A percentile compares a stretch with the other conserved stretches of the same genome.
phyloP scores from a whole-genome alignment of 2,888 invertebrate genomes.

The Caenorhabditis uteleia region DNA sequence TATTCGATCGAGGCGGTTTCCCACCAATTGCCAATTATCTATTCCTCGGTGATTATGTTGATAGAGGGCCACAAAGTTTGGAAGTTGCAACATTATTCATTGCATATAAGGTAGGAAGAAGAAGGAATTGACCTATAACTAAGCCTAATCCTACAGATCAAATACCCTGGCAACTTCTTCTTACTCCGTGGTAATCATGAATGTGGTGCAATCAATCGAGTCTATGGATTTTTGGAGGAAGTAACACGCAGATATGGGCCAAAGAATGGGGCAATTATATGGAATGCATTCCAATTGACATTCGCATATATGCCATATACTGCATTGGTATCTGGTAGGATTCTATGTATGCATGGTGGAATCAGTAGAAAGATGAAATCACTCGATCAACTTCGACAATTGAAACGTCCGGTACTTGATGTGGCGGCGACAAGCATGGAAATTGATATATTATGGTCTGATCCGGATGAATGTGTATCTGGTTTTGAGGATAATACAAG shows the following conservation, averaged over 20 bases:
- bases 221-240: conserved; percentile 61
- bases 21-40: conserved; percentile 60
- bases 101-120: conserved; percentile 43
- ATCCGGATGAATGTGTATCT: conserved; percentile 66
- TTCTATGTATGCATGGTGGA: conserved; percentile 62
- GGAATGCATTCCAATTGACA: conserved; percentile 52
- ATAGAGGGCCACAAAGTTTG: conserved; percentile 56
- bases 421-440: conserved; percentile 70
- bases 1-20: conserved; percentile 58
- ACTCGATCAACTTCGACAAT: conserved; percentile 44
- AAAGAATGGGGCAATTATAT: conserved; percentile 27
- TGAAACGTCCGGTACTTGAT: conserved; percentile 49
- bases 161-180: conserved; percentile 56
- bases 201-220: conserved; percentile 54
- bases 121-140: not conserved
- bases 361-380: conserved; percentile 43
- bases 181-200: conserved; percentile 59
- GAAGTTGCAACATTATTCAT: conserved; percentile 54
- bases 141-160: no score
- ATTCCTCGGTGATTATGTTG: conserved; percentile 63
- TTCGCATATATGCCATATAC: conserved; percentile 54
- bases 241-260: conserved; percentile 49
- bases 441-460: conserved; percentile 71
- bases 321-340: conserved; percentile 47
- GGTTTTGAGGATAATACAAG: conserved; percentile 63